These are phyloP conservation scores for Onychorhynchus coronatus DNA, from an alignment of 2,113 vertebrate species.

Conservation along the genomic window DNA sequence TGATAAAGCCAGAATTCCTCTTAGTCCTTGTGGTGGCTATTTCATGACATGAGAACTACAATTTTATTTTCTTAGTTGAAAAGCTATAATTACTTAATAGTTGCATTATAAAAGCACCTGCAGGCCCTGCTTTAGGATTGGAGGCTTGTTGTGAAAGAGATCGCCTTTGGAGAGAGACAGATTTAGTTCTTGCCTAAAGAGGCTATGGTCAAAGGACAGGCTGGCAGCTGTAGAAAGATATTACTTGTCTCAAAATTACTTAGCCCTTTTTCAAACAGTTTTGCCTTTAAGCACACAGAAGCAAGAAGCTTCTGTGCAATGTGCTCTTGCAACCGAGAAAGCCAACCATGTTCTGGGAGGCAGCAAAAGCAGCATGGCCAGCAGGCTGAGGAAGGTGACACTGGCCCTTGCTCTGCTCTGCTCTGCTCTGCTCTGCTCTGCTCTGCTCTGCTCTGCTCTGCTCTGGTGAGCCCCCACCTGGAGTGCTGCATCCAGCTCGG, in stretches of 20 bases:
- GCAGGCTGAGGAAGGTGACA: background rate
- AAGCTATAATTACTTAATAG: background rate
- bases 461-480: background rate
- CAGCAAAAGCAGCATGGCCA: background rate
- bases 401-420: too few species aligned
- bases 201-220: background rate
- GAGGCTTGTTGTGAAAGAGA: background rate
- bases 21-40: background rate
- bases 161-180: background rate
- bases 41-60: background rate
- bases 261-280: background rate
- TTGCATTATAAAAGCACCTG: background rate
- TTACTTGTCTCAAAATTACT: background rate
- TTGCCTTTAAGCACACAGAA: background rate
- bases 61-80: background rate
- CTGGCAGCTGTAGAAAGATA: background rate
- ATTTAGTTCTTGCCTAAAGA: background rate
- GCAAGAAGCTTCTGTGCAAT: background rate
- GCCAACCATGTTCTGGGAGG: rapidly evolving
- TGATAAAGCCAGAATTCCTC: background rate
- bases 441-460: background rate
- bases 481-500: background rate
- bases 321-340: background rate
- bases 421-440: too few species aligned
- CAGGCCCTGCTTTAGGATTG: background rate